A percentile compares a stretch with the other conserved stretches of the same genome.
phyloP scores from a whole-genome alignment of 2,888 invertebrate genomes.

The Agrotis clavis region DNA sequence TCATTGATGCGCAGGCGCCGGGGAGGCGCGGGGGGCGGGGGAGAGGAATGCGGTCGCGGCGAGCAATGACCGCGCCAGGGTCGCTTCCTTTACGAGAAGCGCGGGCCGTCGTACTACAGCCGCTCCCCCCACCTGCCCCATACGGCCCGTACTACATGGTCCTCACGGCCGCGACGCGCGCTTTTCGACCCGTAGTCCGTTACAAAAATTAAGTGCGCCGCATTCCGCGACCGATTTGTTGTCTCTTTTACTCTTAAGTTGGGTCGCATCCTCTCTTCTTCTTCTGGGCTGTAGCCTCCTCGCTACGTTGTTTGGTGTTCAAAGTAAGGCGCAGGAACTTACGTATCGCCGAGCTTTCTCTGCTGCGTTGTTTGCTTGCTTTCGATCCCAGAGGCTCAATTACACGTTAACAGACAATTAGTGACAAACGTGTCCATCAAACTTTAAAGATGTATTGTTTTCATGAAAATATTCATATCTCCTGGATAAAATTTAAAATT shows the following conservation, averaged over 20 bases:
- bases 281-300: slow-evolving; percentile 59
- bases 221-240: slow-evolving; percentile 85
- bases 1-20: slow-evolving; percentile 90
- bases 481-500: not conserved
- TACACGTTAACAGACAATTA: slow-evolving; percentile 8
- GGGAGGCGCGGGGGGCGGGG: slow-evolving; percentile 78
- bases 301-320: slow-evolving; percentile 59
- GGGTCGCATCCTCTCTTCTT: slow-evolving; percentile 59
- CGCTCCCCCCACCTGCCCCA: slow-evolving; percentile 77
- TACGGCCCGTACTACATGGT: slow-evolving; percentile 84
- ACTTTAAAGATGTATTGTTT: slow-evolving; percentile 5
- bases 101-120: slow-evolving; percentile 89
- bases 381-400: slow-evolving; percentile 33
- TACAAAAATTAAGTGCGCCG: slow-evolving; percentile 90
- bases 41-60: slow-evolving; percentile 90
- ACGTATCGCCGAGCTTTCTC: slow-evolving; percentile 62
- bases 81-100: slow-evolving; percentile 91
- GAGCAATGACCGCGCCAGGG: slow-evolving; percentile 91
- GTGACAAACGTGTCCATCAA: slow-evolving; percentile 2
- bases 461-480: not conserved
- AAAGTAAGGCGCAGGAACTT: slow-evolving; percentile 71
- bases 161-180: slow-evolving; percentile 84
- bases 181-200: slow-evolving; percentile 89
- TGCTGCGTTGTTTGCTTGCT: slow-evolving; percentile 60
- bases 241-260: slow-evolving; percentile 79